These are phyloP conservation scores for Percina caprodes DNA, from an alignment of 2,113 vertebrate species.

Conservation along the genomic window DNA sequence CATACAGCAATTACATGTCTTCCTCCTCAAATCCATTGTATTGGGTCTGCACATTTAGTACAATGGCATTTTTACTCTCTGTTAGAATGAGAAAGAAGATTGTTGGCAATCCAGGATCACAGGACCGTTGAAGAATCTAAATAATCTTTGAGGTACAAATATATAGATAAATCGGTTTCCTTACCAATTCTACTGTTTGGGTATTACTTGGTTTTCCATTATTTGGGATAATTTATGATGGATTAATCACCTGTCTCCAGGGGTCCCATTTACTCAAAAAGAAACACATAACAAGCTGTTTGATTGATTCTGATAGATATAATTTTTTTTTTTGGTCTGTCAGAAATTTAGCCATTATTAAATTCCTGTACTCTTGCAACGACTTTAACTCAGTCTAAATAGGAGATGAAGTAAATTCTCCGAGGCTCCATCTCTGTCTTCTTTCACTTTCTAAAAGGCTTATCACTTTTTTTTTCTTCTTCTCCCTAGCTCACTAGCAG, in stretches of 20 bases:
- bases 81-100: neutral
- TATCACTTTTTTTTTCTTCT: slow-evolving; percentile 37
- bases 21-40: neutral
- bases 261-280: slow-evolving; percentile 64
- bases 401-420: slow-evolving; percentile 24
- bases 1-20: neutral
- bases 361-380: slow-evolving; percentile 11
- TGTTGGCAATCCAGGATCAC: neutral
- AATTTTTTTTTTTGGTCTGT: slow-evolving; percentile 64
- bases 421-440: slow-evolving; percentile 19
- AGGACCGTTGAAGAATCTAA: neutral
- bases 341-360: slow-evolving; percentile 25
- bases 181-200: neutral
- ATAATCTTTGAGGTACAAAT: neutral
- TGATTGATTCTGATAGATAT: slow-evolving; percentile 54
- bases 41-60: neutral
- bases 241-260: slow-evolving; percentile 25
- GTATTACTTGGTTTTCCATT: slow-evolving; percentile 6
- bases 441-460: slow-evolving; percentile 28
- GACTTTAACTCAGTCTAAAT: neutral
- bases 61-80: neutral
- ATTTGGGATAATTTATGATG: slow-evolving; percentile 29
- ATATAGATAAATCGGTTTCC: neutral
- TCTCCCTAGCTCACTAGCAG: slow-evolving; percentile 46
- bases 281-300: slow-evolving; percentile 58